Conservation (phyloP, 2,888 invertebrate species). For the Nephrotoma guestfalica region DNA sequence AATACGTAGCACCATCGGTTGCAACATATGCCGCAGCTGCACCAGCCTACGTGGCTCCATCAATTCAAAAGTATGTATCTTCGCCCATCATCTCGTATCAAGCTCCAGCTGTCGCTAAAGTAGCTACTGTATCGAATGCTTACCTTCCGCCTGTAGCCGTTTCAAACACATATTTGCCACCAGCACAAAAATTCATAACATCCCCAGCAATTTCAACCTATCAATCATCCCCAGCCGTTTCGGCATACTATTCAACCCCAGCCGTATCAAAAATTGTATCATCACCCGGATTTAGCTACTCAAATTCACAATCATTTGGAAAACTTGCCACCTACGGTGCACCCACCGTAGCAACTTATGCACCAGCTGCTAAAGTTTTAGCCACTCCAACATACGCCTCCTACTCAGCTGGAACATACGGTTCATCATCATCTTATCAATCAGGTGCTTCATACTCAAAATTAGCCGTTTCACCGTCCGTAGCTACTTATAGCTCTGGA, state of each 20-base stretch:
- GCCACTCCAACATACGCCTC: conserved; percentile 25
- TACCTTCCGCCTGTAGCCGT: conserved; percentile 23
- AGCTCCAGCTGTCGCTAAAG: conserved; percentile 16
- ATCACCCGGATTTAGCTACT: conserved; percentile 21
- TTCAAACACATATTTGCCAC: conserved; percentile 22
- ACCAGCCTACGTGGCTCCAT: conserved; percentile 15
- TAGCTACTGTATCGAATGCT: conserved; percentile 15
- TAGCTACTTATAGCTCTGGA: conserved; percentile 11
- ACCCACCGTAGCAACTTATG: conserved; percentile 14
- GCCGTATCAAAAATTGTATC: conserved; percentile 21
- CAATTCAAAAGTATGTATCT: conserved; percentile 6
- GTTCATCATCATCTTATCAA: conserved; percentile 14
- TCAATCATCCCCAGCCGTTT: conserved; percentile 16
- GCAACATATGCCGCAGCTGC: conserved; percentile 11
- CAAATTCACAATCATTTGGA: conserved; percentile 7
- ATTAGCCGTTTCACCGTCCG: conserved; percentile 12
- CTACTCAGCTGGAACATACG: conserved; percentile 23
- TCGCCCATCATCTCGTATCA: conserved; percentile 8
- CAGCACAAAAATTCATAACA: conserved; percentile 23
- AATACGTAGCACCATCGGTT: conserved; percentile 7
- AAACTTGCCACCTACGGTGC: conserved; percentile 14
- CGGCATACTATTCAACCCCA: conserved; percentile 13
- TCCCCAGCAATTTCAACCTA: conserved; percentile 32
- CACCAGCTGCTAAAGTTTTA: conserved; percentile 22
- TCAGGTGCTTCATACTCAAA: conserved; percentile 12